A percentile compares a stretch with the other conserved stretches of the same genome.
phyloP scores from a whole-genome alignment of 2,888 invertebrate genomes.

The Mimas tiliae region DNA sequence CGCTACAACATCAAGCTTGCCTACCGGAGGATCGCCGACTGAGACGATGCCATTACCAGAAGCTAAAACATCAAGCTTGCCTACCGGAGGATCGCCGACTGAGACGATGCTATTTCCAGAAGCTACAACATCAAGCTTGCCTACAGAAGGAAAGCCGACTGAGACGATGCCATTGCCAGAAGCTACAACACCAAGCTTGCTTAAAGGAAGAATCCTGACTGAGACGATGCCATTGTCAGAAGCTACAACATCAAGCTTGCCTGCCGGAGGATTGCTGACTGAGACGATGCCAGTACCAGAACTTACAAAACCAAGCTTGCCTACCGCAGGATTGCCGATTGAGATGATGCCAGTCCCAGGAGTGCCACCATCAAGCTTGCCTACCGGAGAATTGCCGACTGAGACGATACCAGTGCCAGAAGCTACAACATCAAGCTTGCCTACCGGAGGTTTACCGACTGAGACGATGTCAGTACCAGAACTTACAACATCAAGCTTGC shows the following conservation, averaged over 20 bases:
- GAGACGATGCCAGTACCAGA: background rate
- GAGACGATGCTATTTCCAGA: background rate
- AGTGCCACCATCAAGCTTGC: background rate
- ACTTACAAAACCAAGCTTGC: background rate
- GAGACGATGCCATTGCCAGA: background rate
- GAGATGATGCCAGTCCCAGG: background rate
- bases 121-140: background rate
- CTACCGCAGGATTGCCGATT: background rate
- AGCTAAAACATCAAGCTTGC: background rate
- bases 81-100: background rate
- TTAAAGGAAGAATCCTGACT: background rate
- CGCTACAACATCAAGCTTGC: background rate
- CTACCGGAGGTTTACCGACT: background rate
- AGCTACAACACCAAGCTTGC: background rate
- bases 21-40: background rate
- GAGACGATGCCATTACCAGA: background rate
- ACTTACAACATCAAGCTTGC: background rate
- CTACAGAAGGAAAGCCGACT: background rate
- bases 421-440: background rate
- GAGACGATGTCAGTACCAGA: background rate
- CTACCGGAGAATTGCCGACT: background rate
- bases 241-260: background rate
- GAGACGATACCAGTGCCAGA: background rate
- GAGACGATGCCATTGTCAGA: background rate
- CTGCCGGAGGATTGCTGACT: background rate